Evolutionary conservation across 2,888 invertebrate genomes (phyloP), one percentile per base, ranked within the genome.

Genomic region (Sialis lutaria): DNA sequence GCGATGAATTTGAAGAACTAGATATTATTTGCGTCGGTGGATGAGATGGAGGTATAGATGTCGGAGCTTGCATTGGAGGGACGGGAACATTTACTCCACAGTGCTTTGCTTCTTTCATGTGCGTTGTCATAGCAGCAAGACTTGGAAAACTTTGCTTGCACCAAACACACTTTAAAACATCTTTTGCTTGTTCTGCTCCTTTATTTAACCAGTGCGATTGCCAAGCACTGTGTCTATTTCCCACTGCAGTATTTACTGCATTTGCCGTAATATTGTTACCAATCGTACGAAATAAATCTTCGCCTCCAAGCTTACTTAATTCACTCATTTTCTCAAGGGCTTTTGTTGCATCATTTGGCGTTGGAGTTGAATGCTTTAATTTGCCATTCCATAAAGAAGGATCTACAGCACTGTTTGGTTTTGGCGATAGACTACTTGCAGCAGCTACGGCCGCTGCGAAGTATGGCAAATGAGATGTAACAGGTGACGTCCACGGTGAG

Each of bases 101-200:
- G 59, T 96, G 93, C 61, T 95, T 93, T 0, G 95, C 92, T 68
- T 95, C 92, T 67, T 96, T 95, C 96, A 96, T 96, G 67, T 96
- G 96, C 42, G 89, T 81, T 5, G 95, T 95, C 68, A 96, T 77
- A 52, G 93, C 89, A 1, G 93, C 93, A 42, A 96, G 68, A 33
- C 92, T 89, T 50, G 88, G 87, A 63, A 96, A 96, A 58, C 93
- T 93, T 63, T 93, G 91, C 63, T 95, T 93, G 65, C 96, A 96
- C 88, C 95, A 95, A 39, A 96, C 96, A 64, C 96, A 96, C 63
- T 95, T 91, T 33, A 96, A 76, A 33, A 96, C 96, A 61, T 95
- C 92, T 65, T 91, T 88, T 12, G 93, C 92, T 58, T 89, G 91
- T 56, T 91, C 91, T 2, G 92, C 90, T 6, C 91, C 92, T 60